These are phyloP conservation scores for Parthenolecanium corni DNA, from an alignment of 2,888 invertebrate species.

Conservation along the genomic window DNA sequence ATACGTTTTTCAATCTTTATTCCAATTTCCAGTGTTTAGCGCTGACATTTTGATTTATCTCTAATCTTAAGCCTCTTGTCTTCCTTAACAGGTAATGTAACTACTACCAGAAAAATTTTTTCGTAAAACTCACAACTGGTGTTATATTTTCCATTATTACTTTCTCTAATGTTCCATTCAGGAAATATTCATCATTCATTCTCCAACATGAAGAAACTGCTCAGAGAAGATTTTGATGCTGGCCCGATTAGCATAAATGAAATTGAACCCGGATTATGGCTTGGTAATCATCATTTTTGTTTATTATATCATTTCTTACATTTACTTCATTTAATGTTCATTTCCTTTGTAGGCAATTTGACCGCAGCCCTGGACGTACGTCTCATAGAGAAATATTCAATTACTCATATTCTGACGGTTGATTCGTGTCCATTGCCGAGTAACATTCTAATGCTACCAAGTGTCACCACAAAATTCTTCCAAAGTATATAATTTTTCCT, in stretches of 20 bases:
- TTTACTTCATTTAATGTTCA: background rate
- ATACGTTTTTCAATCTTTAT: too few relatives aligned
- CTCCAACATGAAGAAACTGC: constrained; percentile 29
- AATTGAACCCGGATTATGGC: constrained; percentile 47
- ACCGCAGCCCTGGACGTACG: constrained; percentile 65
- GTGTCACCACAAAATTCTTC: constrained; percentile 59
- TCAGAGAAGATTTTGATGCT: constrained; percentile 43
- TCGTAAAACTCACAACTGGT: too few relatives aligned
- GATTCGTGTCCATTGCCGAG: constrained; percentile 74
- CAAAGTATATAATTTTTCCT: constrained; percentile 46
- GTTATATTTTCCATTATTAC: too few relatives aligned
- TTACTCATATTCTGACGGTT: constrained; percentile 68
- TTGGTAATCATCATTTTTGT: constrained; percentile 38
- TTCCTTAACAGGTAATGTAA: too few relatives aligned
- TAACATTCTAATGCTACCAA: constrained; percentile 53
- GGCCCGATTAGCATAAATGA: constrained; percentile 48
- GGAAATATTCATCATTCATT: too few relatives aligned
- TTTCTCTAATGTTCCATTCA: too few relatives aligned
- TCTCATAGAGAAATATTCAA: constrained; percentile 51
- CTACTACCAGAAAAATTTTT: too few relatives aligned
- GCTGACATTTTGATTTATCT: too few relatives aligned
- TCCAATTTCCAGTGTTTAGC: too few relatives aligned
- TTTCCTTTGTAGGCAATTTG: constrained; percentile 52
- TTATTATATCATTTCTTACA: background rate
- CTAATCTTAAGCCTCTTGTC: too few relatives aligned